Evolutionary conservation across 2,797 vertebrate species (phyloP).

Genomic region (Hydrocynus forskahlii): DNA sequence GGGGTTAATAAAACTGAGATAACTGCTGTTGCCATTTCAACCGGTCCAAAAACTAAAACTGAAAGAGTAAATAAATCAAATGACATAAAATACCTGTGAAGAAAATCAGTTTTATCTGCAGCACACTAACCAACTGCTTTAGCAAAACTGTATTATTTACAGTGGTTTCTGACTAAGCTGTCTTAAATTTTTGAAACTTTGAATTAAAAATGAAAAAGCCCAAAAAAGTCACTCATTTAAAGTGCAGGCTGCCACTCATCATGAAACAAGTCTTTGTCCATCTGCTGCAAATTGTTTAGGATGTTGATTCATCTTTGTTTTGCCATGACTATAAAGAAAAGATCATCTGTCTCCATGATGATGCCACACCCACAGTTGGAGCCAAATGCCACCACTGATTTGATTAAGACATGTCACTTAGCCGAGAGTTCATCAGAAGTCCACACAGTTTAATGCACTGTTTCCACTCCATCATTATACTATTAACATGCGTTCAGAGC

Average conservation of each 20-base stretch:
- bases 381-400: conserved; percentile 1
- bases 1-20: too few species aligned
- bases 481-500: conserved; percentile 14
- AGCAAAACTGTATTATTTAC: too few species aligned
- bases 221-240: too few species aligned
- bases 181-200: too few species aligned
- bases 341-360: background rate
- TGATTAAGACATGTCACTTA: conserved; percentile 15
- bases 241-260: too few species aligned
- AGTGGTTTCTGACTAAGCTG: too few species aligned
- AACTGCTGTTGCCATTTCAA: too few species aligned
- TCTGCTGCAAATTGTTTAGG: background rate
- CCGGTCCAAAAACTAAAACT: too few species aligned
- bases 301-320: background rate
- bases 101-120: too few species aligned
- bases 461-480: conserved; percentile 22
- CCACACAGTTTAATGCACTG: conserved; percentile 20
- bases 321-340: background rate
- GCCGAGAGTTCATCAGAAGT: conserved; percentile 36
- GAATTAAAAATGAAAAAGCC: background rate
- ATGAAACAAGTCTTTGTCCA: background rate
- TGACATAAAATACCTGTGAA: too few species aligned
- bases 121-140: too few species aligned
- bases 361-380: background rate
- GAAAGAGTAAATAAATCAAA: too few species aligned